A percentile compares a stretch with the other conserved stretches of the same genome.
These are phyloP conservation scores for Autographa gamma DNA, from an alignment of 2,888 invertebrate species.

Conservation along the genomic window DNA sequence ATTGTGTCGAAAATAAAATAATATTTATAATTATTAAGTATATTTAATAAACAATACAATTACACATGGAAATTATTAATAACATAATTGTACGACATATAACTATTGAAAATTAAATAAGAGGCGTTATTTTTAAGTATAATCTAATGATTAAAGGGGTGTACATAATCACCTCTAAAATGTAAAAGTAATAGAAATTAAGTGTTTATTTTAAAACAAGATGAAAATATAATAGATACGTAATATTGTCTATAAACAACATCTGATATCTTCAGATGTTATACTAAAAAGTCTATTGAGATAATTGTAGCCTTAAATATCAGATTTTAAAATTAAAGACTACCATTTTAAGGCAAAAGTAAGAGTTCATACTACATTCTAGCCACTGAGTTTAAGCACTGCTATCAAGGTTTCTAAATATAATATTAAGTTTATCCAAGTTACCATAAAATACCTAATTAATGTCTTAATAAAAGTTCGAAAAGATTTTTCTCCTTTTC, in stretches of 20 bases:
- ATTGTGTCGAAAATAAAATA: background rate
- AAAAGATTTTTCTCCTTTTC: slow-evolving; percentile 10
- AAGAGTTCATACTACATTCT: slow-evolving; percentile 11
- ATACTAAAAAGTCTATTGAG: slow-evolving; percentile 10
- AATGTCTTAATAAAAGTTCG: slow-evolving; percentile 7
- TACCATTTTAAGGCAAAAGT: slow-evolving; percentile 10
- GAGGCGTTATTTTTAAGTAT: slow-evolving; percentile 32
- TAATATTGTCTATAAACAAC: slow-evolving; percentile 11
- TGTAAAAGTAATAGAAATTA: slow-evolving; percentile 40
- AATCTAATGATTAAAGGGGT: slow-evolving; percentile 41
- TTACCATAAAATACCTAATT: slow-evolving; percentile 9
- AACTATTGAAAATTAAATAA: slow-evolving; percentile 50
- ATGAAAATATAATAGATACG: slow-evolving; percentile 18
- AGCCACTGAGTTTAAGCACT: slow-evolving; percentile 4
- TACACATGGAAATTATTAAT: slow-evolving; percentile 48
- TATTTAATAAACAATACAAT: slow-evolving; percentile 56
- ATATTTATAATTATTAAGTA: slow-evolving; percentile 22
- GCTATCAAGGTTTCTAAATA: slow-evolving; percentile 7
- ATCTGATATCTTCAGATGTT: slow-evolving; percentile 15
- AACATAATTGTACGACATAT: slow-evolving; percentile 52
- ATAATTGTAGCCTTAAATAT: slow-evolving; percentile 23
- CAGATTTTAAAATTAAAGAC: slow-evolving; percentile 35
- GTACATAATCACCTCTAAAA: slow-evolving; percentile 41
- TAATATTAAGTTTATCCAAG: slow-evolving; percentile 26
- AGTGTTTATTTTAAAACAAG: slow-evolving; percentile 12